Evolutionary conservation across 2,888 invertebrate species (phyloP).

Genomic region (Ormia ochracea): DNA sequence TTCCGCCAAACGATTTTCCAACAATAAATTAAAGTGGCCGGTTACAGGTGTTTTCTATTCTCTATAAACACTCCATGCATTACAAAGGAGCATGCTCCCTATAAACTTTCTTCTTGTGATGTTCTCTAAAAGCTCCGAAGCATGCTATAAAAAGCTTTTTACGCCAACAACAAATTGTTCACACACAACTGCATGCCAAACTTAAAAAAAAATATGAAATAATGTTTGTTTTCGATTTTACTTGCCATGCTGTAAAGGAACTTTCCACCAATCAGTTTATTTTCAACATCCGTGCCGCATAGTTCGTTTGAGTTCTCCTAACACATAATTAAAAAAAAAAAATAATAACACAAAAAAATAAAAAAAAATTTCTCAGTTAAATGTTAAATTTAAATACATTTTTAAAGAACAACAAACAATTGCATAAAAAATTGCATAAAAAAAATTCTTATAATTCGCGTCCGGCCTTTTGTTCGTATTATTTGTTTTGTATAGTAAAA

Average conservation of each 20-base stretch:
- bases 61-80: not conserved
- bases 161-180: not conserved
- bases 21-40: not conserved
- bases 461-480: not conserved
- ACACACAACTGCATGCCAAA: not conserved
- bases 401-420: slow-evolving; percentile 17
- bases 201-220: slow-evolving; percentile 32
- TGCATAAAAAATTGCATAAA: not conserved
- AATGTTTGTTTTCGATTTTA: slow-evolving; percentile 23
- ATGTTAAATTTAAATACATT: slow-evolving; percentile 14
- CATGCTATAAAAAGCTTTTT: slow-evolving; percentile 54
- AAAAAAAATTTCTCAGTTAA: not conserved
- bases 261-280: slow-evolving; percentile 67
- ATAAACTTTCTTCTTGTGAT: not conserved
- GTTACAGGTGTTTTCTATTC: slow-evolving; percentile 54
- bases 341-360: too few relatives aligned
- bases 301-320: slow-evolving; percentile 54
- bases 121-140: slow-evolving; percentile 37
- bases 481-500: slow-evolving; percentile 19
- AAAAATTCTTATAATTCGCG: slow-evolving; percentile 13
- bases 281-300: slow-evolving; percentile 68
- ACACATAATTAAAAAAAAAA: too few relatives aligned
- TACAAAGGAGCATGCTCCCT: slow-evolving; percentile 13
- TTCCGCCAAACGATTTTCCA: slow-evolving; percentile 25
- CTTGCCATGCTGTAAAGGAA: slow-evolving; percentile 5